Percentiles rank a stretch among this genome's conserved stretches.
These are phyloP conservation scores for Sibirionetta formosa DNA, from an alignment of 2,797 vertebrate species.

Conservation along the genomic window DNA sequence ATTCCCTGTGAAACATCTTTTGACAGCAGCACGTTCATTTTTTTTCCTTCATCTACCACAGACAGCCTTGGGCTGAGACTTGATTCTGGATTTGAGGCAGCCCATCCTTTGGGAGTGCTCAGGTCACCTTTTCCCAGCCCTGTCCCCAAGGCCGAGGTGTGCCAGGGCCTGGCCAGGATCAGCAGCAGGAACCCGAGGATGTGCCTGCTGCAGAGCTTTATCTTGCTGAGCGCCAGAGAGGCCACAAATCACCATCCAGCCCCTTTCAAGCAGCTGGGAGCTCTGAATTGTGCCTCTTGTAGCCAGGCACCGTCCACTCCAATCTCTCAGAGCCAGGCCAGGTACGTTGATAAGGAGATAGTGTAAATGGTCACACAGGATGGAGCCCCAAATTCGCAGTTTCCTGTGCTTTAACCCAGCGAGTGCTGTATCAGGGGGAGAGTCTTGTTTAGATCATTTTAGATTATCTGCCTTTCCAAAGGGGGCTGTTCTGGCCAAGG, in stretches of 20 bases:
- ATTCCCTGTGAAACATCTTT: background rate
- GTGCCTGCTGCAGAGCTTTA: conserved; percentile 33
- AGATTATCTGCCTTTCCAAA: conserved; percentile 6
- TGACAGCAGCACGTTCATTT: background rate
- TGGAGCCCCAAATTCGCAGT: conserved; percentile 25
- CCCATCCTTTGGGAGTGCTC: rapidly evolving
- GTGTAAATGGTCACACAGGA: conserved; percentile 31
- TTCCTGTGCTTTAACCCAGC: conserved; percentile 58
- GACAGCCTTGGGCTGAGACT: background rate
- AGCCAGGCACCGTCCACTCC: conserved; percentile 26
- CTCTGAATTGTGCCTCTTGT: conserved; percentile 53
- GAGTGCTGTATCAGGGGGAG: background rate
- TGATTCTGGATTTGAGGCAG: background rate
- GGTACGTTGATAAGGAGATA: conserved; percentile 41
- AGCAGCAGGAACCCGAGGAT: background rate
- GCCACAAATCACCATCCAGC: conserved; percentile 54
- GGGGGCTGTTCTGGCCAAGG: background rate
- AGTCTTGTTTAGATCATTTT: conserved; percentile 3
- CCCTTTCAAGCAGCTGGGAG: conserved; percentile 50
- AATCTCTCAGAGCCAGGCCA: conserved; percentile 39
- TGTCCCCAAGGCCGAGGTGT: background rate
- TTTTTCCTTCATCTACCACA: background rate
- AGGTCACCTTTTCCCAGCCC: background rate
- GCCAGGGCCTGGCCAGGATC: background rate
- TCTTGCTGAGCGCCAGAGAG: conserved; percentile 55